These are phyloP conservation scores for Rhodinocichla rosea DNA, from an alignment of 2,113 vertebrate genomes.

Conservation along the genomic window DNA sequence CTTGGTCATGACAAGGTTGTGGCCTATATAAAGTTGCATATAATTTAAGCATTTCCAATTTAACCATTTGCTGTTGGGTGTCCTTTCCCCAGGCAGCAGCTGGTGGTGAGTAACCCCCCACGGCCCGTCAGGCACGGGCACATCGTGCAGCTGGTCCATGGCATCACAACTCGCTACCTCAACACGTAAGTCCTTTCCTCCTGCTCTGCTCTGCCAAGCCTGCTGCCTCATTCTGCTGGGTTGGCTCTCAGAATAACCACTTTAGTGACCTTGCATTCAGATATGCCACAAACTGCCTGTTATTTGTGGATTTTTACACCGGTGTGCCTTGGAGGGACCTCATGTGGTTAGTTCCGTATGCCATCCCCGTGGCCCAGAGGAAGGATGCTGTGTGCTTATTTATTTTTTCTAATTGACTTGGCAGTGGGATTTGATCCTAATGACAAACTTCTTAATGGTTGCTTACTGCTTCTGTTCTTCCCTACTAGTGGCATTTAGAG, in stretches of 20 bases:
- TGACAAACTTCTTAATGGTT: not conserved
- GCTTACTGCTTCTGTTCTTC: not conserved
- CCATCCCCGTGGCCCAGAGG: not conserved
- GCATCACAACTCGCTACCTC: constrained; percentile 91
- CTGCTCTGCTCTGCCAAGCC: not conserved
- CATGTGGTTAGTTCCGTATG: not conserved
- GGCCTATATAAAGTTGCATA: not conserved
- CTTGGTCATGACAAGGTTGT: not conserved
- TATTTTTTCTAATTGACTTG: not conserved
- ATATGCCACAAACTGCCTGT: not conserved
- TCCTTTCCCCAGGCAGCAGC: constrained; percentile 79
- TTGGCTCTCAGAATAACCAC: not conserved
- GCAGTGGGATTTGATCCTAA: not conserved
- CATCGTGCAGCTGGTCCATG: constrained; percentile 89
- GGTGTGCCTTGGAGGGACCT: not conserved
- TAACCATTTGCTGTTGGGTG: not conserved
- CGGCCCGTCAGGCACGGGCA: constrained; percentile 86
- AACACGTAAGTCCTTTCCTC: constrained; percentile 84
- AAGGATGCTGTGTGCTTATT: not conserved
- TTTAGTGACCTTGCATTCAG: not conserved
- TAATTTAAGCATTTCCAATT: not conserved
- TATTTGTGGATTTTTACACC: not conserved
- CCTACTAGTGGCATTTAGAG: not conserved
- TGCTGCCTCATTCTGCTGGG: not conserved
- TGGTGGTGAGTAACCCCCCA: constrained; percentile 86